These are phyloP conservation scores for Astyanax mexicanus DNA, from an alignment of 2,797 vertebrate genomes.

Conservation along the genomic window DNA sequence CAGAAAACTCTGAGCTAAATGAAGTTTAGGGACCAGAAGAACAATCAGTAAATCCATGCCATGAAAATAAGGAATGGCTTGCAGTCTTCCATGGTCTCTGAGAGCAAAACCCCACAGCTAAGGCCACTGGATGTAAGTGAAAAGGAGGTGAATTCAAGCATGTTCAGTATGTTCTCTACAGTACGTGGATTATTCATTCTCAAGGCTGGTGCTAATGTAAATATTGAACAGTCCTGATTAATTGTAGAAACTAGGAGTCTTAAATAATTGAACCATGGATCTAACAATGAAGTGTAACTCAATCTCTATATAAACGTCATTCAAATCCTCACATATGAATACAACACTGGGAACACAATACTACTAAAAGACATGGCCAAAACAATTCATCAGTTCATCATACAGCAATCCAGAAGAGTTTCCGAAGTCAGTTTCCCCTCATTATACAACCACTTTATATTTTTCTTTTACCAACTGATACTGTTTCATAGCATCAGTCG, in stretches of 20 bases:
- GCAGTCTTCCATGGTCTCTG: constrained; percentile 31
- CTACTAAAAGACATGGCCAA: neutral
- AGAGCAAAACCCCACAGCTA: constrained; percentile 37
- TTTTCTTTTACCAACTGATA: neutral
- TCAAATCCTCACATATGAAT: constrained; percentile 25
- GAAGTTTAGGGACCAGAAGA: neutral
- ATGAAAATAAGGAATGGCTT: constrained; percentile 36
- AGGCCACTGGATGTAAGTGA: constrained; percentile 49
- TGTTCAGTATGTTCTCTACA: constrained; percentile 45
- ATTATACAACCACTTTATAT: neutral
- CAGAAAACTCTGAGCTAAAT: neutral
- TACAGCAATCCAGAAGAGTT: constrained; percentile 9
- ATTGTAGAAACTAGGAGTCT: constrained; percentile 51
- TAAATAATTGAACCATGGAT: constrained; percentile 57
- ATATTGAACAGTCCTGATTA: constrained; percentile 72
- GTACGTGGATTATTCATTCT: constrained; percentile 56
- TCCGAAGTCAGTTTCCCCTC: neutral
- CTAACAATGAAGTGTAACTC: constrained; percentile 74
- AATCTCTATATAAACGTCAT: constrained; percentile 40
- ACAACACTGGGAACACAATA: neutral
- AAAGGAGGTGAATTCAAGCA: constrained; percentile 40
- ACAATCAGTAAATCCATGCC: neutral
- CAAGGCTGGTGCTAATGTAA: constrained; percentile 67
- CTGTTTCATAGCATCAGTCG: neutral
- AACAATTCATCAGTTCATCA: neutral